Conservation (phyloP, 1,140 invertebrate species). For the Pseudomyrmex sp. region DNA sequence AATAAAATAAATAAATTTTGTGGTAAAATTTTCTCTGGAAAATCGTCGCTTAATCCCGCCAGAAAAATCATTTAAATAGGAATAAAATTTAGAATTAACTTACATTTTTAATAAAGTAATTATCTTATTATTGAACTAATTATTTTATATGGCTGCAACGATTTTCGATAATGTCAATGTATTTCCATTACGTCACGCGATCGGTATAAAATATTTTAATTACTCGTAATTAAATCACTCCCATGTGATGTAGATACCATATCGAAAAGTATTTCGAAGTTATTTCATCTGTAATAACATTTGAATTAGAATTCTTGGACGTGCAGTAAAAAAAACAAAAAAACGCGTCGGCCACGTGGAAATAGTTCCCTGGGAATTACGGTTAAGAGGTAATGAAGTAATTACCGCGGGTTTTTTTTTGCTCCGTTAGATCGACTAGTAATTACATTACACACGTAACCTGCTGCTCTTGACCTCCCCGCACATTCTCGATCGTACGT, state of each 20-base stretch:
- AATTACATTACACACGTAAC: conserved; percentile 11
- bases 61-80: too few relatives aligned
- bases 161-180: background rate
- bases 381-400: conserved; percentile 32
- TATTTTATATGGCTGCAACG: background rate
- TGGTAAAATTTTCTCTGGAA: background rate
- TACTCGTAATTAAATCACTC: background rate
- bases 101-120: background rate
- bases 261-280: background rate
- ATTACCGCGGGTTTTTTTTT: conserved; percentile 15
- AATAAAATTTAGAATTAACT: too few relatives aligned
- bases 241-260: too few relatives aligned
- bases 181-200: background rate
- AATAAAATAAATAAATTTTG: background rate
- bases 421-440: conserved; percentile 44
- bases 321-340: background rate
- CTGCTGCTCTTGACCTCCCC: background rate
- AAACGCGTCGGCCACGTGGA: background rate
- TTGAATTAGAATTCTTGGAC: conserved; percentile 14
- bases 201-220: background rate
- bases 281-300: conserved; percentile 12
- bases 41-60: background rate
- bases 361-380: background rate
- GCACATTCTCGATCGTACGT: background rate
- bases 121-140: background rate